These are phyloP conservation scores for Tyrophagus putrescentiae DNA, from an alignment of 1,140 invertebrate genomes.

Conservation along the genomic window DNA sequence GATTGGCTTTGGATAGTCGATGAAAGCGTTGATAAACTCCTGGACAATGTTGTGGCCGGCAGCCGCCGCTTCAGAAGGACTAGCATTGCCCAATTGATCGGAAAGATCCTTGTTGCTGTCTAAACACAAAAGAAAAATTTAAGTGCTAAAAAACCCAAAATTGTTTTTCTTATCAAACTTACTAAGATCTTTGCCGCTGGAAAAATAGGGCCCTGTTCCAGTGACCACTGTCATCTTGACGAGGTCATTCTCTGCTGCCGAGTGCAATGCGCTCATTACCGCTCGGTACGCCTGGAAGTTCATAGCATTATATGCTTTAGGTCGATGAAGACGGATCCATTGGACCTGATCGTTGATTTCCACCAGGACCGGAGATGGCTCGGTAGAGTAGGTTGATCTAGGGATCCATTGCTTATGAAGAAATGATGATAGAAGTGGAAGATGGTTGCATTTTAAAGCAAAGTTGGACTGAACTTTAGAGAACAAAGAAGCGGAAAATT, in stretches of 20 bases:
- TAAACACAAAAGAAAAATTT: neutral
- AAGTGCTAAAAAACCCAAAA: neutral
- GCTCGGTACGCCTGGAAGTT: constrained; percentile 45
- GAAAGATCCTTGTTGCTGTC: neutral
- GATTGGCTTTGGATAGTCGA: constrained; percentile 73
- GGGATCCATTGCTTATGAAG: too few species aligned
- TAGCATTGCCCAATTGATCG: too few species aligned
- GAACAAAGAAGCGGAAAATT: too few species aligned
- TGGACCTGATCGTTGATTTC: neutral
- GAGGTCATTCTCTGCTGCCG: constrained; percentile 48
- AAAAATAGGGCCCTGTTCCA: constrained; percentile 55
- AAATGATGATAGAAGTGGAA: too few species aligned
- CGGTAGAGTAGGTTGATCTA: too few species aligned
- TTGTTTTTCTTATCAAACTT: constrained; percentile 22
- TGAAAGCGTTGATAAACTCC: constrained; percentile 57
- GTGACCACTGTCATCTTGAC: constrained; percentile 49
- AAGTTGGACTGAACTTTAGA: too few species aligned
- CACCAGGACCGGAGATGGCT: too few species aligned
- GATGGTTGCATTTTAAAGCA: too few species aligned
- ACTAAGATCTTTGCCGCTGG: constrained; percentile 71
- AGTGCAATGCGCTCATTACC: constrained; percentile 46
- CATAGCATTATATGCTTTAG: constrained; percentile 45
- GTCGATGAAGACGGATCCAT: constrained; percentile 52
- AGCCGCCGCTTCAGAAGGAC: too few species aligned
- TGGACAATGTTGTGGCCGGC: neutral